These are phyloP conservation scores for Drosophila lacteicornis DNA, from an alignment of 1,140 invertebrate genomes.

Conservation along the genomic window DNA sequence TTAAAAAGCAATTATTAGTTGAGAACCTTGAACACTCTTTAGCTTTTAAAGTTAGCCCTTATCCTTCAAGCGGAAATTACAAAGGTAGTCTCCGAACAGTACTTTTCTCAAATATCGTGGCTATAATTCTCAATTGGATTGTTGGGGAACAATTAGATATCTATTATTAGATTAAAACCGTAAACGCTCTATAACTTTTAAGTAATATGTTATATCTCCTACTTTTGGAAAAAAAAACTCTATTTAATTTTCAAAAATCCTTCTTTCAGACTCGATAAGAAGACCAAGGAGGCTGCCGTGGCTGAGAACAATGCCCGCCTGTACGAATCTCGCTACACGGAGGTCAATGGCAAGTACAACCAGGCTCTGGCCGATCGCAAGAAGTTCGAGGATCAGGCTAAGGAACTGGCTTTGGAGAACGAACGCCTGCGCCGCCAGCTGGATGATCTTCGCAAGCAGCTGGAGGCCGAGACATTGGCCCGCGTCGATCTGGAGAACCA, in stretches of 20 bases:
- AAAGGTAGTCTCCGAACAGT: neutral
- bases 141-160: neutral
- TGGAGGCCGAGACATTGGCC: constrained; percentile 96
- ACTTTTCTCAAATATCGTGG: neutral
- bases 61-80: neutral
- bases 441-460: constrained; percentile 91
- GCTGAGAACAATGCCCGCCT: constrained; percentile 90
- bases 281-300: constrained; percentile 91
- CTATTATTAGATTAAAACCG: neutral
- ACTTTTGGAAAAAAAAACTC: accelerated
- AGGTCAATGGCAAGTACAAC: constrained; percentile 92
- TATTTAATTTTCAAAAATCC: neutral
- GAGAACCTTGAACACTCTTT: neutral
- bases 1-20: neutral
- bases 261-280: constrained; percentile 89
- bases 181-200: no score
- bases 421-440: constrained; percentile 91
- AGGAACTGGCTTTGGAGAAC: constrained; percentile 91
- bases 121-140: constrained; percentile 1
- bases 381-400: constrained; percentile 91
- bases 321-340: constrained; percentile 89
- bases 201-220: accelerated
- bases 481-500: constrained; percentile 97
- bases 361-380: constrained; percentile 92
- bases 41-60: neutral